Evolutionary conservation across 1,140 invertebrate genomes (phyloP).

Genomic region (Rhyzopertha dominica): DNA sequence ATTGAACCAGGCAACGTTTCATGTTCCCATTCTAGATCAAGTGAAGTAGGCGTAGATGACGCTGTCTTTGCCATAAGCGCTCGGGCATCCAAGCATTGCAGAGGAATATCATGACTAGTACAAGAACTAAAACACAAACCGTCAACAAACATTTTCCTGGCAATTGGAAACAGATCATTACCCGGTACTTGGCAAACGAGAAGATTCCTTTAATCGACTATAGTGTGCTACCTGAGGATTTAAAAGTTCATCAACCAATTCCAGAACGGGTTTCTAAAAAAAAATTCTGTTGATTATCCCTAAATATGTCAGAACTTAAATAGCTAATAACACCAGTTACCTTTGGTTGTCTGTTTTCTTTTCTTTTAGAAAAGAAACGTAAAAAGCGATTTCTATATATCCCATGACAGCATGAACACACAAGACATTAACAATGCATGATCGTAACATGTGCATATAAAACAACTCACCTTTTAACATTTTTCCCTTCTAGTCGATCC

Average conservation of each 20-base stretch:
- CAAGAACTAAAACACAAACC: constrained; percentile 37
- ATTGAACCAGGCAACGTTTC: constrained; percentile 45
- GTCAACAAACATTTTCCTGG: constrained; percentile 6
- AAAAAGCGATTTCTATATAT: constrained; percentile 30
- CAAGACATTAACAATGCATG: not conserved
- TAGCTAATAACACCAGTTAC: too few species aligned
- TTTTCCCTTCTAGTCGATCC: constrained; percentile 1
- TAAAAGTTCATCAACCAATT: constrained; percentile 48
- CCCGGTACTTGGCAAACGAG: constrained; percentile 38
- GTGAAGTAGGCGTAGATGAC: constrained; percentile 52
- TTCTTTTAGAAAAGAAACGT: constrained; percentile 30
- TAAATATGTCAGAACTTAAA: too few species aligned
- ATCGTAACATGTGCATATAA: not conserved
- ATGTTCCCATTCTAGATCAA: constrained; percentile 59
- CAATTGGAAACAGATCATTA: constrained; percentile 17
- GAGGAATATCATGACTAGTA: constrained; percentile 45
- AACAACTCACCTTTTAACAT: constrained; percentile 16
- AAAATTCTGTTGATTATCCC: constrained; percentile 18
- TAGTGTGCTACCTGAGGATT: constrained; percentile 47
- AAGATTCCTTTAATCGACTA: constrained; percentile 44
- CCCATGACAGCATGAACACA: constrained; percentile 15
- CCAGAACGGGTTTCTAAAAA: constrained; percentile 42
- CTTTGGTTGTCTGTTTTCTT: constrained; percentile 25
- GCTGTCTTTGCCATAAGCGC: constrained; percentile 44
- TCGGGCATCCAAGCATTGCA: constrained; percentile 50